phyloP scores from a whole-genome alignment of 35 echinoderm and acorn worm genomes.

The Stichopus chloronotus region DNA sequence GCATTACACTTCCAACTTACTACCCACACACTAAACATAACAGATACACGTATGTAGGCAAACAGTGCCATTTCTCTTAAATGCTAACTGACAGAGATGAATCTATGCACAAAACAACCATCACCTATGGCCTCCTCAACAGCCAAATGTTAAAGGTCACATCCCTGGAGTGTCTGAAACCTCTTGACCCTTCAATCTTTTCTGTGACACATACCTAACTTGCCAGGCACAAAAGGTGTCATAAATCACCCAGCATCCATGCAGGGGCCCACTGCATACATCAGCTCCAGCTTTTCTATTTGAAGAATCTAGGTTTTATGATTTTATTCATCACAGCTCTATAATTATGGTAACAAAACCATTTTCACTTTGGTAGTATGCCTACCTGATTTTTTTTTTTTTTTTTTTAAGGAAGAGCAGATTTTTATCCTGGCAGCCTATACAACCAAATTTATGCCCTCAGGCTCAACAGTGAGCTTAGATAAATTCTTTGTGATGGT shows the following conservation, averaged over 20 bases:
- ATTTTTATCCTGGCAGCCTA: neutral
- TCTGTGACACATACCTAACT: conserved; percentile 42
- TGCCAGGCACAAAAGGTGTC: conserved; percentile 29
- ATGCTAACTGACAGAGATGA: too few relatives aligned
- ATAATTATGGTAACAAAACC: conserved; percentile 46
- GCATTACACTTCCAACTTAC: too few relatives aligned
- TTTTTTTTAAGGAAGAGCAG: neutral
- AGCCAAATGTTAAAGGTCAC: conserved; percentile 40
- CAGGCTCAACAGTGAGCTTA: neutral
- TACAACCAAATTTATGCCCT: conserved; percentile 1
- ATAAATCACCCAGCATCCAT: conserved; percentile 18
- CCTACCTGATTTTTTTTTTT: neutral
- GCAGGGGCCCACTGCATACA: conserved; percentile 2
- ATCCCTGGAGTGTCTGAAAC: conserved; percentile 33
- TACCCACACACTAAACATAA: too few relatives aligned
- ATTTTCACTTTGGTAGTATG: neutral
- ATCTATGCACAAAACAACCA: conserved; percentile 1
- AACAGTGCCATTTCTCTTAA: too few relatives aligned
- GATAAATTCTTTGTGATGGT: neutral
- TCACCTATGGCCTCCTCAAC: conserved; percentile 42
- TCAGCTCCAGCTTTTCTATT: neutral
- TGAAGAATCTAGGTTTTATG: conserved; percentile 2
- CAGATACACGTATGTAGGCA: too few relatives aligned
- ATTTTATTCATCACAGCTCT: conserved; percentile 33
- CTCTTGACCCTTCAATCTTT: conserved; percentile 16